phyloP scores from a whole-genome alignment of 2,797 vertebrate genomes.

The Phylloscopus collybita region DNA sequence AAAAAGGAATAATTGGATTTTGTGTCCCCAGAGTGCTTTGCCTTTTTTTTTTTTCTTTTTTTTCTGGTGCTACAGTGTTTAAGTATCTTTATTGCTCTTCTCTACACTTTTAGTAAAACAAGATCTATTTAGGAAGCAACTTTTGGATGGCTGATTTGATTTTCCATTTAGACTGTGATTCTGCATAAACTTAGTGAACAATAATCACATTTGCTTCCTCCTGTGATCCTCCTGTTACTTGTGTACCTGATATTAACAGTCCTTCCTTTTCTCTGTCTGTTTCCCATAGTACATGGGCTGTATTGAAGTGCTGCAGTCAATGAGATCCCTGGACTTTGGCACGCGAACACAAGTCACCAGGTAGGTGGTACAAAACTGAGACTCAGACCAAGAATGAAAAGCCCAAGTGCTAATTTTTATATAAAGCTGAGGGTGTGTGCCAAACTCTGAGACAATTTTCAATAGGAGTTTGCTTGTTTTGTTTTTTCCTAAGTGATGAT shows the following conservation, averaged over 20 bases:
- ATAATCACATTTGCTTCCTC: slow-evolving; percentile 4
- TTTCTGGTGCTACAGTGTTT: neutral
- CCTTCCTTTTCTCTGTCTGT: slow-evolving; percentile 1
- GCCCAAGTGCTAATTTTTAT: neutral
- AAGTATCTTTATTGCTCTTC: slow-evolving; percentile 18
- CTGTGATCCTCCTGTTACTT: slow-evolving; percentile 2
- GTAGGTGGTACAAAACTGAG: slow-evolving; percentile 72
- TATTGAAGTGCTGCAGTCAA: slow-evolving; percentile 92
- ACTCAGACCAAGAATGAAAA: neutral
- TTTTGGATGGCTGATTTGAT: slow-evolving; percentile 16
- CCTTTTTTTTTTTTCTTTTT: neutral
- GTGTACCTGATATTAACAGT: neutral
- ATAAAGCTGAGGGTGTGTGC: neutral
- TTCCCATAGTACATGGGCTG: slow-evolving; percentile 90
- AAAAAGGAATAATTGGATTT: neutral
- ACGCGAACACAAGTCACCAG: slow-evolving; percentile 92
- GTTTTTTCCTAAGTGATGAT: neutral
- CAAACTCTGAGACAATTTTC: neutral
- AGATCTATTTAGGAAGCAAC: slow-evolving; percentile 20
- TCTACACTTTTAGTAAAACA: neutral
- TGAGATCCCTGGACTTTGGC: slow-evolving; percentile 91
- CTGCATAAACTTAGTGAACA: neutral
- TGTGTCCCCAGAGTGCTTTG: neutral
- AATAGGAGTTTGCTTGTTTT: neutral
- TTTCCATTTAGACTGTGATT: slow-evolving; percentile 21